A percentile compares a stretch with the other conserved stretches of the same genome.
These are phyloP conservation scores for Cryptops parisi DNA, from an alignment of 2,888 invertebrate genomes.

Conservation along the genomic window DNA sequence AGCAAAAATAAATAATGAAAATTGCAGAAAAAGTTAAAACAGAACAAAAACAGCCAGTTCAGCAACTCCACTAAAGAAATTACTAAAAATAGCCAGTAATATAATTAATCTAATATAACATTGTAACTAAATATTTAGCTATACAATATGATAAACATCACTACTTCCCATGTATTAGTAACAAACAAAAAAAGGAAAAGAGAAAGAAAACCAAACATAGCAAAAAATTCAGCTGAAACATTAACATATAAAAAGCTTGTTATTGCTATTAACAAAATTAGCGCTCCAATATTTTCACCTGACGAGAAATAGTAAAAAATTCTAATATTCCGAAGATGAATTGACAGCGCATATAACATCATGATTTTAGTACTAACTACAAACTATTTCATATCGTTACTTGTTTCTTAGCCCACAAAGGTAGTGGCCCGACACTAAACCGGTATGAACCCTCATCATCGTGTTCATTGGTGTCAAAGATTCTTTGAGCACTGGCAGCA, in stretches of 20 bases:
- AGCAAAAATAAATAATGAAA: too few relatives aligned
- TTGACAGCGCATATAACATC: not conserved
- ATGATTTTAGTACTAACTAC: too few relatives aligned
- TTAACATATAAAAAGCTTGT: not conserved
- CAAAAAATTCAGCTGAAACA: not conserved
- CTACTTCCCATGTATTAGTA: not conserved
- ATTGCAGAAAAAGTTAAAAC: too few relatives aligned
- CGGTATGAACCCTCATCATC: constrained; percentile 41
- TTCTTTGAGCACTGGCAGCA: too few relatives aligned
- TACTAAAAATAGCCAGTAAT: too few relatives aligned
- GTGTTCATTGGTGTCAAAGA: constrained; percentile 37
- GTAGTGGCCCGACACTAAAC: constrained; percentile 50
- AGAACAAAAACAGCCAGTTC: too few relatives aligned
- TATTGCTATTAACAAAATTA: too few relatives aligned
- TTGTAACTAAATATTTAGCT: too few relatives aligned
- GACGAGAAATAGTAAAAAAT: not conserved
- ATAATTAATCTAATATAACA: too few relatives aligned
- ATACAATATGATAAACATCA: too few relatives aligned
- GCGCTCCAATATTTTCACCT: not conserved
- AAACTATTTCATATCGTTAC: too few relatives aligned
- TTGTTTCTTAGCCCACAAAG: constrained; percentile 80
- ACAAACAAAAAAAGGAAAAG: not conserved
- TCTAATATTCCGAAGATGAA: not conserved
- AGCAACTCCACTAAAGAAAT: too few relatives aligned
- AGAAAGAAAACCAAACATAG: not conserved